phyloP scores from a whole-genome alignment of 1,140 invertebrate species.

The Stegodyphus mimosarum region DNA sequence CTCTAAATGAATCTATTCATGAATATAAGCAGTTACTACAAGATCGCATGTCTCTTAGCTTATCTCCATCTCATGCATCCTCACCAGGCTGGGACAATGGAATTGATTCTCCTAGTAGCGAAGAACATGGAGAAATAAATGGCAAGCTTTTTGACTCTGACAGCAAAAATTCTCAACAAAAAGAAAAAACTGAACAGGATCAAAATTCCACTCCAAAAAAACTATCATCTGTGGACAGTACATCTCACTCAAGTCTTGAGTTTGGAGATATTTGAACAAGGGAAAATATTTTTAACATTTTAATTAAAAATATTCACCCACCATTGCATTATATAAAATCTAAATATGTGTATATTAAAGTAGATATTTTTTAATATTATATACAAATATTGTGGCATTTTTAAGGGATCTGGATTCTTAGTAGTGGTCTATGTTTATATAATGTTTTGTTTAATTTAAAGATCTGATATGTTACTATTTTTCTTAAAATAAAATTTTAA shows the following conservation, averaged over 20 bases:
- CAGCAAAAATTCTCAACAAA: neutral
- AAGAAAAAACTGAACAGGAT: conserved; percentile 28
- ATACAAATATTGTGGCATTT: neutral
- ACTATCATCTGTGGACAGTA: conserved; percentile 56
- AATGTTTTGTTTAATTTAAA: no score
- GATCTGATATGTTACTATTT: no score
- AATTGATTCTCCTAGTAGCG: conserved; percentile 61
- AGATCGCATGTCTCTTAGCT: conserved; percentile 73
- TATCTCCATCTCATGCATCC: conserved; percentile 64
- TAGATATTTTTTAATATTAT: neutral
- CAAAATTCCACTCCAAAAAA: conserved; percentile 23
- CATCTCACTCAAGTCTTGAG: conserved; percentile 63
- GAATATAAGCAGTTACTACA: conserved; percentile 82
- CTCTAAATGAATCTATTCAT: conserved; percentile 87
- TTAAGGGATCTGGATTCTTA: no score
- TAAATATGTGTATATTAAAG: neutral
- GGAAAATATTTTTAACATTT: neutral
- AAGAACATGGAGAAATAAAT: conserved; percentile 51
- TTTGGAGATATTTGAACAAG: conserved; percentile 61
- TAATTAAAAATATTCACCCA: neutral
- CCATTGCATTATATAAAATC: no score
- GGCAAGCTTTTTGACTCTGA: conserved; percentile 15
- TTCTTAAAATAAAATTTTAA: no score
- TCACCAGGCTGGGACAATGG: conserved; percentile 62
- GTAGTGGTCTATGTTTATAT: no score